Evolutionary conservation across 2,888 invertebrate species (phyloP), one percentile per base, ranked within the genome.

Genomic region (Drosophila neoperkinsi): DNA sequence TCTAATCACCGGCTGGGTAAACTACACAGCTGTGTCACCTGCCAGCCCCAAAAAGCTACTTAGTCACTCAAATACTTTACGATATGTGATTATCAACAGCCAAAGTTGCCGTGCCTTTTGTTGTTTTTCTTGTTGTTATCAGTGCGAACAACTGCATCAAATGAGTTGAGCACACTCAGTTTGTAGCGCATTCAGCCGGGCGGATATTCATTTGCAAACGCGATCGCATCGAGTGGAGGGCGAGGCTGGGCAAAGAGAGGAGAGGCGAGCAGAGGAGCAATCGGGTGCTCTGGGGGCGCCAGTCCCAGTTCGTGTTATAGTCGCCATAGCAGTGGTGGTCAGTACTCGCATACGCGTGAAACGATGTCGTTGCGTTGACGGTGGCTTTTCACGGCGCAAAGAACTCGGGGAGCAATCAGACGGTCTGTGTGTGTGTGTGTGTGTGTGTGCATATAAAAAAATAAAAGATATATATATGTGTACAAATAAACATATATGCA

Each of bases 351-450:
- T 72, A 90, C 84, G 87, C 87, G 87, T 88, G 84, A 84, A 63
- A 90, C 90, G 90, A 88, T 88, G 87, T 76, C 82, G 87, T 90
- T 72, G 90, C 86, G 90, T 85, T 90, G 82, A 88, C 90, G 88
- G 79, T 81, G 86, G 59, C 50, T 67, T 74, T 74, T 76, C 77
- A 80, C 67, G 64, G 81, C 76, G 82, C 66, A 74, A 76, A 82
- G 77, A 79, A 73, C 78, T 77, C 67, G 75, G 51, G 43, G 36
- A 69, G 68, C 43, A 78, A 78, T 77, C 73, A 74, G 61, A 84
- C 89, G 86, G 43, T 66, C 36, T 53, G 51, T 52, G 21, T 83
- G 71, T 55, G 30, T 65, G 34, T 55, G 28, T 65, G 34, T 43
- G 21, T 81, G 65, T 55, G 30, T 65, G 31, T 53, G 13, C 34